phyloP scores from a whole-genome alignment of 2,888 invertebrate genomes.

The Nephrotoma flavescens region DNA sequence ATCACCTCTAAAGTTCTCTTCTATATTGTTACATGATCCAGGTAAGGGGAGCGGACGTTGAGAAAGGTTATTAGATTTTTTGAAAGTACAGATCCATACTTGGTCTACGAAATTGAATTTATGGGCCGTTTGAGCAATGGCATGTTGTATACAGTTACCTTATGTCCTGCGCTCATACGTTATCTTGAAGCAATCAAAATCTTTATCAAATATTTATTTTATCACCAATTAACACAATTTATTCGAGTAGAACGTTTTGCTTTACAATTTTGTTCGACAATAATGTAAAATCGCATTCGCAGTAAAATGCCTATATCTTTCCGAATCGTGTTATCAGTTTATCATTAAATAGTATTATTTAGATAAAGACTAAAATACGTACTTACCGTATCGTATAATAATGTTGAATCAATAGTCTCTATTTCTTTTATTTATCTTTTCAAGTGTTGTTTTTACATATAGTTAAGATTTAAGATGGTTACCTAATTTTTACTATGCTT shows the following conservation, averaged over 20 bases:
- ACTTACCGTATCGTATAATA: neutral
- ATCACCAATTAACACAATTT: neutral
- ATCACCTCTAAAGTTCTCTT: too few relatives aligned
- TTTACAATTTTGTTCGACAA: neutral
- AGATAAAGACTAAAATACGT: neutral
- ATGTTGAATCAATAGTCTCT: neutral
- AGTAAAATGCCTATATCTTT: neutral
- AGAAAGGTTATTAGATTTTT: too few relatives aligned
- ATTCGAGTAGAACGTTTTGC: neutral
- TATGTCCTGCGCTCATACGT: too few relatives aligned
- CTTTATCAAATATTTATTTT: neutral
- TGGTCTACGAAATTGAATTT: too few relatives aligned
- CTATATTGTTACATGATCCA: too few relatives aligned
- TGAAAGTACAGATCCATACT: too few relatives aligned
- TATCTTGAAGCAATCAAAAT: neutral
- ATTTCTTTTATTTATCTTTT: neutral
- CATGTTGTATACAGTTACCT: too few relatives aligned
- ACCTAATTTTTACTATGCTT: too few relatives aligned
- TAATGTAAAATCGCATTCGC: neutral
- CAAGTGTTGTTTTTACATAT: too few relatives aligned
- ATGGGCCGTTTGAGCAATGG: too few relatives aligned
- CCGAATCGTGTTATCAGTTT: neutral
- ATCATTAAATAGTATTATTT: neutral
- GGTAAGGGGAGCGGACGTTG: too few relatives aligned
- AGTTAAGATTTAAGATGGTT: too few relatives aligned